Evolutionary conservation across 1,140 invertebrate genomes (phyloP).

Genomic region (Nebria ingens): DNA sequence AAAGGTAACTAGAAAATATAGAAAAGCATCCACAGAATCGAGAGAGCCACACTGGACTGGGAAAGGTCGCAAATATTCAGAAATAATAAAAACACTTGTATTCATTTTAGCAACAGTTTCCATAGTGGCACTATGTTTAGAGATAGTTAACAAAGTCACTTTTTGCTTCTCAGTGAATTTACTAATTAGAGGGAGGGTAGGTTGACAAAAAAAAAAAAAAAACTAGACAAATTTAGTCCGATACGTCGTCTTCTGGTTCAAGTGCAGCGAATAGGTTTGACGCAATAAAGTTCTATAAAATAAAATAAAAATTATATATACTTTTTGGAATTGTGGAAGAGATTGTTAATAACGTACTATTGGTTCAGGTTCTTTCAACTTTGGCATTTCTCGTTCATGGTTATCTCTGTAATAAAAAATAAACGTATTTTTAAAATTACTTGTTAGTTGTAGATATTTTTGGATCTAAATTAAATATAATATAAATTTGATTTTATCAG

Average conservation of each 20-base stretch:
- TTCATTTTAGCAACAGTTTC: too few relatives aligned
- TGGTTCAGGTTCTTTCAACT: slow-evolving; percentile 29
- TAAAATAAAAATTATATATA: background rate
- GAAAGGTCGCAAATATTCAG: background rate
- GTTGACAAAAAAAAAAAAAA: too few relatives aligned
- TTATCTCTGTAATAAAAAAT: slow-evolving; percentile 22
- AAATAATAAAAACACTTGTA: too few relatives aligned
- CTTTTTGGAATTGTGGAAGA: background rate
- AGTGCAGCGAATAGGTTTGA: background rate
- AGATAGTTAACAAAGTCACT: too few relatives aligned
- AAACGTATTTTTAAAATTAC: slow-evolving; percentile 6
- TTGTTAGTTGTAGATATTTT: background rate
- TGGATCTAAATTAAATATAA: background rate
- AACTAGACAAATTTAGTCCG: background rate
- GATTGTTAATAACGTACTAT: background rate
- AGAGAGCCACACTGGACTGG: background rate
- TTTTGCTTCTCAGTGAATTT: too few relatives aligned
- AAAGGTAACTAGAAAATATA: background rate
- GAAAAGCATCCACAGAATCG: background rate
- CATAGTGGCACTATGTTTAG: too few relatives aligned
- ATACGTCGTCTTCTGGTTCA: background rate
- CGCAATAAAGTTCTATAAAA: background rate
- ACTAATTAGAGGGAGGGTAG: too few relatives aligned
- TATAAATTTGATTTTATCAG: too few relatives aligned
- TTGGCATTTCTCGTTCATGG: slow-evolving; percentile 29